Percentiles rank a stretch among this genome's conserved stretches.
Evolutionary conservation across 2,888 invertebrate genomes (phyloP).

Genomic region (Scotopteryx bipunctaria): DNA sequence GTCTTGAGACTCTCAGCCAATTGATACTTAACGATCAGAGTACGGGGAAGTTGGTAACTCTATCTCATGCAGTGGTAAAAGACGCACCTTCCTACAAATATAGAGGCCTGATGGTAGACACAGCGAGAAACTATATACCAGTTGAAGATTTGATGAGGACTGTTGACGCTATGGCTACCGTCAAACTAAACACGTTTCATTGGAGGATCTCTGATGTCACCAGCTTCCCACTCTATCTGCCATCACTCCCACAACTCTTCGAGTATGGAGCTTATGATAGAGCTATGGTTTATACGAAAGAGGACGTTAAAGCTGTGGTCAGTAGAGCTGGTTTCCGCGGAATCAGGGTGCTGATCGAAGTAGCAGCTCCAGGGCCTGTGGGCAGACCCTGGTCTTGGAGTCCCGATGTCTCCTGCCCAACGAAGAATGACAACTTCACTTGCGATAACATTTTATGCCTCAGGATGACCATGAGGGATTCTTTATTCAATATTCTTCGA

Average conservation of each 20-base stretch:
- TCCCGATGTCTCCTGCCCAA: conserved; percentile 74
- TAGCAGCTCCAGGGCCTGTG: conserved; percentile 93
- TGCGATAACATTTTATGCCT: conserved; percentile 91
- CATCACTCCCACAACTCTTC: conserved; percentile 87
- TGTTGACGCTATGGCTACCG: conserved; percentile 92
- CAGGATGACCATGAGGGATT: conserved; percentile 87
- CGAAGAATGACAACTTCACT: conserved; percentile 45
- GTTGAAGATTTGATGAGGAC: conserved; percentile 87
- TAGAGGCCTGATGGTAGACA: conserved; percentile 94
- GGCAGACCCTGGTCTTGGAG: conserved; percentile 93
- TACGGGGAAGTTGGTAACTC: conserved; percentile 83
- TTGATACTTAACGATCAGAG: conserved; percentile 88
- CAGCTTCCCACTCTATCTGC: conserved; percentile 92
- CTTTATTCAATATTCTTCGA: conserved; percentile 86
- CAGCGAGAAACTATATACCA: conserved; percentile 93
- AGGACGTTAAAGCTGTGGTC: conserved; percentile 87
- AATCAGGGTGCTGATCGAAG: conserved; percentile 92
- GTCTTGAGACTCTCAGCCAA: conserved; percentile 88
- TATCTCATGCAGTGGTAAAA: conserved; percentile 84
- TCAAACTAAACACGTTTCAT: conserved; percentile 95
- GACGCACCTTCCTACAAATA: conserved; percentile 91
- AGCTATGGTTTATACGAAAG: conserved; percentile 86
- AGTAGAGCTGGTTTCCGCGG: conserved; percentile 90
- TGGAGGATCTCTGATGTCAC: conserved; percentile 95
- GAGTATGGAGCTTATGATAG: conserved; percentile 92